Conservation (phyloP, 2,888 invertebrate species). For the Clusia tigrina region DNA sequence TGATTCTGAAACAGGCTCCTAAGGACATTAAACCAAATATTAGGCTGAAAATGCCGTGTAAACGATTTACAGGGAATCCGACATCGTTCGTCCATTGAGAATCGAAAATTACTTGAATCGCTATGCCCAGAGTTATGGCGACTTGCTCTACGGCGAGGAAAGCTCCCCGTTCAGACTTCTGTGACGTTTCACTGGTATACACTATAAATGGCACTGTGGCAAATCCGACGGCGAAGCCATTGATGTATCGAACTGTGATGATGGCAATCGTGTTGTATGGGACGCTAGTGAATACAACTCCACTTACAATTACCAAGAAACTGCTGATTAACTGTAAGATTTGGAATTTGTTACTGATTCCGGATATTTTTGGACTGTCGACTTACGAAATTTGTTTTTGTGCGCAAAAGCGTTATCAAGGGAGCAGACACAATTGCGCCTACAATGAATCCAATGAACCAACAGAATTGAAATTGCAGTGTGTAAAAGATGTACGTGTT, state of each 20-base stretch:
- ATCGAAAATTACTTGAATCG: slow-evolving; percentile 45
- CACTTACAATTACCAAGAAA: slow-evolving; percentile 45
- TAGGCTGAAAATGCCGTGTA: slow-evolving; percentile 50
- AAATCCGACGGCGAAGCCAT: slow-evolving; percentile 52
- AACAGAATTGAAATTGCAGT: slow-evolving; percentile 44
- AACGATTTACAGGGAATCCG: slow-evolving; percentile 32
- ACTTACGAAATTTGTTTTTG: slow-evolving; percentile 24
- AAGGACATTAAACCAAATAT: slow-evolving; percentile 38
- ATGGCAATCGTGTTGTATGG: slow-evolving; percentile 41
- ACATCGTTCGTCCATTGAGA: slow-evolving; percentile 29
- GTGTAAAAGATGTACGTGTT: slow-evolving; percentile 22
- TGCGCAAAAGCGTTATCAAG: slow-evolving; percentile 39
- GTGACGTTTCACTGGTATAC: slow-evolving; percentile 48
- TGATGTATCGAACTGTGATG: slow-evolving; percentile 49
- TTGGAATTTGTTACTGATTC: neutral
- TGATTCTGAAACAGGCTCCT: slow-evolving; percentile 21
- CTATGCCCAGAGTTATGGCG: slow-evolving; percentile 44
- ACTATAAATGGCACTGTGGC: slow-evolving; percentile 48
- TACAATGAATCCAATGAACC: slow-evolving; percentile 54
- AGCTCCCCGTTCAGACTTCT: slow-evolving; percentile 39
- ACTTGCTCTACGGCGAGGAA: slow-evolving; percentile 45
- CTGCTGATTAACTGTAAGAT: slow-evolving; percentile 32
- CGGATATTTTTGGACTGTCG: neutral
- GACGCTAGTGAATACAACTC: slow-evolving; percentile 45
- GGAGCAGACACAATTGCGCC: slow-evolving; percentile 45